Conservation (phyloP, 2,888 invertebrate genomes). For the Chrysolina haemoptera region DNA sequence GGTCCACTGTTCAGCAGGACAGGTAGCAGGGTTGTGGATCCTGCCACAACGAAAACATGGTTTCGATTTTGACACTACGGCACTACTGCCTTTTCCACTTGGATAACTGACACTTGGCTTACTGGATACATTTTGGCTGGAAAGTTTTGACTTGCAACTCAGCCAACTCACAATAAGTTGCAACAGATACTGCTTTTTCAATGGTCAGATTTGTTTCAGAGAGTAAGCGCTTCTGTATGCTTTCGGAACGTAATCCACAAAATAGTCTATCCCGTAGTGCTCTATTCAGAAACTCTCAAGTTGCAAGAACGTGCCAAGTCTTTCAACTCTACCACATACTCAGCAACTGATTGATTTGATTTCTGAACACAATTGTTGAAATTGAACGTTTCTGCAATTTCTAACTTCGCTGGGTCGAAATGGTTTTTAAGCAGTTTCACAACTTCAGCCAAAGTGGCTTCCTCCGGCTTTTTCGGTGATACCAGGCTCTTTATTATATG, state of each 20-base stretch:
- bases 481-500: neutral
- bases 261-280: conserved; percentile 33
- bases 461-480: neutral
- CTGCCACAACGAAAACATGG: conserved; percentile 23
- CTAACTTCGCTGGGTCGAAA: conserved; percentile 6
- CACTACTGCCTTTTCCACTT: neutral
- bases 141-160: conserved; percentile 17
- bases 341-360: conserved; percentile 17
- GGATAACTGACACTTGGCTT: conserved; percentile 32
- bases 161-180: neutral
- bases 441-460: neutral
- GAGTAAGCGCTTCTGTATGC: conserved; percentile 47
- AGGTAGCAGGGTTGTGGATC: conserved; percentile 12
- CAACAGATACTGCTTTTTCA: conserved; percentile 7
- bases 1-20: conserved; percentile 10
- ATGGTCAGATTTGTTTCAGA: conserved; percentile 31
- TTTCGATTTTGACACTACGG: neutral
- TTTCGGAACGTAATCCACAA: conserved; percentile 34
- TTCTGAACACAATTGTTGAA: conserved; percentile 21
- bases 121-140: conserved; percentile 18
- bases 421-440: conserved; percentile 15
- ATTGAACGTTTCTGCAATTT: conserved; percentile 25
- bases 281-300: conserved; percentile 7
- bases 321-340: conserved; percentile 1
- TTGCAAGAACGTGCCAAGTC: conserved; percentile 23